Conservation (phyloP, 2,113 vertebrate species). For the Cisticola juncidis region DNA sequence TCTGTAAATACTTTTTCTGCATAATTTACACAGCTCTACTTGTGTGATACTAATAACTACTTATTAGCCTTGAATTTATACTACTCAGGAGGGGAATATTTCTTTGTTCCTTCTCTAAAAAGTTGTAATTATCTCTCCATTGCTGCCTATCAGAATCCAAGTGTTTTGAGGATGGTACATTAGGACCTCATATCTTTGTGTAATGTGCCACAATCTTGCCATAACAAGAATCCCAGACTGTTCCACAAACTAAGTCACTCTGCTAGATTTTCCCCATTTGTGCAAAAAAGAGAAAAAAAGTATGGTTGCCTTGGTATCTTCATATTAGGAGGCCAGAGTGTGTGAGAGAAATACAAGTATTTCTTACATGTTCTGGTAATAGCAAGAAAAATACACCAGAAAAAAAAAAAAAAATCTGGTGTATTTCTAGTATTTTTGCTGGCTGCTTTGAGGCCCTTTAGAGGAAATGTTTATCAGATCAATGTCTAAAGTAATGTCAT, state of each 20-base stretch:
- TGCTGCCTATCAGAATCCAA: not conserved
- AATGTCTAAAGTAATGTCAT: not conserved
- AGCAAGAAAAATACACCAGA: not conserved
- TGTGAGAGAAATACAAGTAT: not conserved
- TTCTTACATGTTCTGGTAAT: not conserved
- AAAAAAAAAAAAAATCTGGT: not conserved
- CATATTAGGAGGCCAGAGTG: not conserved
- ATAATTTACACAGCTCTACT: slow-evolving; percentile 14
- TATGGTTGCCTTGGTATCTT: not conserved
- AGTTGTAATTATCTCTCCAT: not conserved
- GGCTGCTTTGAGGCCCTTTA: not conserved
- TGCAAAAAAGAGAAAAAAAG: not conserved
- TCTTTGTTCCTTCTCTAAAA: not conserved
- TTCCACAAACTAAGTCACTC: not conserved
- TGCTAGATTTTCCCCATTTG: not conserved
- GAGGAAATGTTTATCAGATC: not conserved
- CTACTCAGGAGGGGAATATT: not conserved
- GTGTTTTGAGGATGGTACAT: not conserved
- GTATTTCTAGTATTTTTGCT: not conserved
- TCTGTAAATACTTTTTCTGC: slow-evolving; percentile 27
- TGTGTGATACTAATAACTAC: not conserved
- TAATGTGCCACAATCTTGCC: not conserved
- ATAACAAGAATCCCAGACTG: not conserved
- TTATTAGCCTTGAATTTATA: slow-evolving; percentile 22
- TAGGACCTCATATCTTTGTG: not conserved